Evolutionary conservation across 2,888 invertebrate genomes (phyloP).

Genomic region (Eilema griseolum): DNA sequence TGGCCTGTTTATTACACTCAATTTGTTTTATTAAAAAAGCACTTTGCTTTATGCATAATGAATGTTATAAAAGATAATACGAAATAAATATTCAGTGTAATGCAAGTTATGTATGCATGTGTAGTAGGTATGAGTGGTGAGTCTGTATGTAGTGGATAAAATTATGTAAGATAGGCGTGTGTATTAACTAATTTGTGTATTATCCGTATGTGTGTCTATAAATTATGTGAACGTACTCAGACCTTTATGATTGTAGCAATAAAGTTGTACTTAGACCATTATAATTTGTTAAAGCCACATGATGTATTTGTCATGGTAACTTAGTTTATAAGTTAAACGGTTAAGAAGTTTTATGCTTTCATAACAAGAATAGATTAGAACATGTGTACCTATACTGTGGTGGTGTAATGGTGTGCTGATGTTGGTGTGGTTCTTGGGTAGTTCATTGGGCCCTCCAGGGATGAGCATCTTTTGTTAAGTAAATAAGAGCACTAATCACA

Average conservation of each 20-base stretch:
- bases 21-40: constrained; percentile 2
- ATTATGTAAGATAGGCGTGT: background rate
- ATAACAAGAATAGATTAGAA: background rate
- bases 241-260: background rate
- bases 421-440: background rate
- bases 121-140: background rate
- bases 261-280: background rate
- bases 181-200: background rate
- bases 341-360: background rate
- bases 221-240: background rate
- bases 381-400: too few species aligned
- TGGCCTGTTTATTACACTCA: background rate
- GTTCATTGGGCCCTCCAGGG: too few species aligned
- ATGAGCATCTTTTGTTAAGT: background rate
- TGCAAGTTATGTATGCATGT: background rate
- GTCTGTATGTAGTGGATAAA: background rate
- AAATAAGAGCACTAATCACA: too few species aligned
- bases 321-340: background rate
- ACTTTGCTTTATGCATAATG: constrained; percentile 4
- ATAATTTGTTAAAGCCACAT: background rate
- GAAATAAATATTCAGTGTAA: constrained; percentile 3
- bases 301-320: background rate
- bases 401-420: background rate
- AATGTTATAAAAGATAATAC: constrained; percentile 2
- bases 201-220: constrained; percentile 1